A percentile compares a stretch with the other conserved stretches of the same genome.
Evolutionary conservation across 2,888 invertebrate species (phyloP).

Genomic region (Deilephila elpenor): DNA sequence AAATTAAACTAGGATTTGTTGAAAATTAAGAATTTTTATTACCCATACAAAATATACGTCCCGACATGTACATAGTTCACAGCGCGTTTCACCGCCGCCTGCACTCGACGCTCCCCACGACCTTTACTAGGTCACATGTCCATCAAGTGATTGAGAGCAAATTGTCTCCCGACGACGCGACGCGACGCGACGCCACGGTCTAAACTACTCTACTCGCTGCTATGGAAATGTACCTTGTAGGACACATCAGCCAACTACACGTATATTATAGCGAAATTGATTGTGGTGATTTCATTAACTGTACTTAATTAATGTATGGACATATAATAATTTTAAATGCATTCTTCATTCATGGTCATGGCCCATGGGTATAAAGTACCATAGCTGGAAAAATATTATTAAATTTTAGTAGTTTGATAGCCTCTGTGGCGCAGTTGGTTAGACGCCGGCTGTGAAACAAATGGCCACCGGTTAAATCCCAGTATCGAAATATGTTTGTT

Average conservation of each 20-base stretch:
- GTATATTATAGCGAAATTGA: neutral
- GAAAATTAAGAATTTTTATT: no score
- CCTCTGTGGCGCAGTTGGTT: no score
- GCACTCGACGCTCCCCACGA: neutral
- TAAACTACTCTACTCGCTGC: neutral
- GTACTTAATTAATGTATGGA: neutral
- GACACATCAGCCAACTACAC: neutral
- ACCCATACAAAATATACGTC: no score
- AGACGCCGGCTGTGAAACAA: no score
- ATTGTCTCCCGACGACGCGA: neutral
- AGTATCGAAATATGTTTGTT: no score
- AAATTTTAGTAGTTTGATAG: no score
- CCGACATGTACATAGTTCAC: no score
- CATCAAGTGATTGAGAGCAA: conserved; percentile 11
- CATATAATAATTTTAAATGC: neutral
- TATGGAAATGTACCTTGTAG: neutral
- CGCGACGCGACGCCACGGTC: neutral
- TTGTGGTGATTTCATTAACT: neutral
- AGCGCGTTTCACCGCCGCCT: no score
- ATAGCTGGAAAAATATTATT: neutral
- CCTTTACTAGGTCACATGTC: conserved; percentile 10
- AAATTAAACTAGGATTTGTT: no score
- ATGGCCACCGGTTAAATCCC: no score
- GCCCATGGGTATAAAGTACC: neutral
- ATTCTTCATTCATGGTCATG: neutral